These are phyloP conservation scores for Gnatocerus cornutus DNA, from an alignment of 2,888 invertebrate genomes.

Conservation along the genomic window DNA sequence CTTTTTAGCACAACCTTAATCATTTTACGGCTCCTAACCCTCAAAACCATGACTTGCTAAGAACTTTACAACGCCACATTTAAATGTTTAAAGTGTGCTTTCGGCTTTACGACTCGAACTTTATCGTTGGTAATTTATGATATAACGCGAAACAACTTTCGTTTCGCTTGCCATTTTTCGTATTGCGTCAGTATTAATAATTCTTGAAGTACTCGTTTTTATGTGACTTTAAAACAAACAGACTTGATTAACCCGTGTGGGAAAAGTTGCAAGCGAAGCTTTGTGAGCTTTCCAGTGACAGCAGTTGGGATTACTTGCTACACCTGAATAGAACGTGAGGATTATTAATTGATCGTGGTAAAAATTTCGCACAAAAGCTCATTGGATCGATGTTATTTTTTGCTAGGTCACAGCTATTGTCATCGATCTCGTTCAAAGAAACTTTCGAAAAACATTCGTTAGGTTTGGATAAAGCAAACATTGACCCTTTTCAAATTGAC, in stretches of 20 bases:
- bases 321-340: slow-evolving; percentile 2
- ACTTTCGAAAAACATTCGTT: slow-evolving; percentile 24
- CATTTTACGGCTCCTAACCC: slow-evolving; percentile 5
- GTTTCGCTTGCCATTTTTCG: neutral
- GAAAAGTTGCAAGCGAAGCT: neutral
- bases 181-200: slow-evolving; percentile 2
- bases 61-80: neutral
- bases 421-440: slow-evolving; percentile 24
- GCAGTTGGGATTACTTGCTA: slow-evolving; percentile 2
- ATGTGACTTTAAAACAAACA: slow-evolving; percentile 4
- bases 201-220: neutral
- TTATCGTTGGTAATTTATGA: slow-evolving; percentile 6
- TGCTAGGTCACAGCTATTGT: slow-evolving; percentile 10
- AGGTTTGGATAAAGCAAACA: slow-evolving; percentile 23
- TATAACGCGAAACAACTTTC: slow-evolving; percentile 1
- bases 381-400: slow-evolving; percentile 11
- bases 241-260: neutral
- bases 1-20: neutral
- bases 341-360: slow-evolving; percentile 1
- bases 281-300: slow-evolving; percentile 8
- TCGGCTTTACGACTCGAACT: neutral
- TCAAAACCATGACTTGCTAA: neutral
- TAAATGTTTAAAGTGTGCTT: slow-evolving; percentile 2
- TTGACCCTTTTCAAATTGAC: slow-evolving; percentile 25
- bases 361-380: neutral